Base-by-base conservation (phyloP, 2,888 invertebrate species). In the Phyllotreta cruciferae region DNA sequence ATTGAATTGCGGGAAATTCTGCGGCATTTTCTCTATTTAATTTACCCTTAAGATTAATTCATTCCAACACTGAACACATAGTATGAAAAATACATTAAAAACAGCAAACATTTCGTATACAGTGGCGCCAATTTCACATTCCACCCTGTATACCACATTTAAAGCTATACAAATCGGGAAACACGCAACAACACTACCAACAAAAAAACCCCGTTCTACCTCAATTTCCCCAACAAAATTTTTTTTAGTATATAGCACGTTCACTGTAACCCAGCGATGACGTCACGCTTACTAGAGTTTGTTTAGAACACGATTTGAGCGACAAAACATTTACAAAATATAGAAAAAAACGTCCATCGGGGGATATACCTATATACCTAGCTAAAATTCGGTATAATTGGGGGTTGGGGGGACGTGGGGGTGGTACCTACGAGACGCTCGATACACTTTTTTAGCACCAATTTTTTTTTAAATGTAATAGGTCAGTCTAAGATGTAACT, bases 271-370 rank as follows among this genome's bases (percentile, higher is more conserved):
- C n/a, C n/a, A n/a, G n/a, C n/a, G n/a, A n/a, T n/a, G n/a, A n/a
- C n/a, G n/a, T n/a, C n/a, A n/a, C n/a, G n/a, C n/a, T n/a, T n/a
- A n/a, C n/a, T n/a, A n/a, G n/a, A n/a, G n/a, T n/a, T n/a, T n/a
- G n/a, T 63, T 73, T 75, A 77, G 77, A 77, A 79, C 78, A 78
- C 78, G 77, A 73, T 78, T 80, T 80, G 80, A 80, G 80, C 80
- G 77, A 74, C 76, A 78, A n/a, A 69, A 79, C 77, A 79, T 77
- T 76, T 79, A 79, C 75, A 80, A 79, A 24, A 79, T 78, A 79
- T 78, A 77, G 78, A 79, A 79, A 78, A 78, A 78, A 75, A 73
- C 75, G 70, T 73, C 74, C 70, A 70, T 65, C 63, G 55, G 63
- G 60, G 66, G 52, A 44, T 62, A 56, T 52, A 49, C 35, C 45